These are phyloP conservation scores for Sinella curviseta DNA, from an alignment of 1,140 invertebrate genomes.

Conservation along the genomic window DNA sequence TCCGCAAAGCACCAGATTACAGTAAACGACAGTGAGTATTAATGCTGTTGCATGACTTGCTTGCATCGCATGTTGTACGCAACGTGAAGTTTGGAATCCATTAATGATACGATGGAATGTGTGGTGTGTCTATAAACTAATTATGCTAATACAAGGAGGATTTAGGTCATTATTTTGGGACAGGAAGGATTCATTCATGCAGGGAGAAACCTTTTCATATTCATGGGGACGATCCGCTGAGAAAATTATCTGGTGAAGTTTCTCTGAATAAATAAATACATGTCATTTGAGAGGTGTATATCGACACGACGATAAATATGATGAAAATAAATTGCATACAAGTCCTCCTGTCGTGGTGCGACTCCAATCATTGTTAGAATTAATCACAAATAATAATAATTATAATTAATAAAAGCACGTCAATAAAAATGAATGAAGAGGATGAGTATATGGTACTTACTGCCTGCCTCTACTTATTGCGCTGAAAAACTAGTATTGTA, in stretches of 20 bases:
- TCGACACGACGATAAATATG: background rate
- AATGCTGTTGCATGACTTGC: no score
- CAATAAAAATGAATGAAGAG: no score
- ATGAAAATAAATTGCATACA: background rate
- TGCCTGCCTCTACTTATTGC: no score
- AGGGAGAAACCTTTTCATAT: constrained; percentile 2
- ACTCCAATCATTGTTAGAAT: background rate
- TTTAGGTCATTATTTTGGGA: constrained; percentile 15
- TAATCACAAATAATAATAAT: constrained; percentile 5
- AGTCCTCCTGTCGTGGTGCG: background rate
- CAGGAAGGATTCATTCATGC: constrained; percentile 10
- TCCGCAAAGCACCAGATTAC: no score
- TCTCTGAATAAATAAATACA: constrained; percentile 1
- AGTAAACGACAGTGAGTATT: no score
- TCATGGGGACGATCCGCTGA: background rate
- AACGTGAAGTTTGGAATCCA: no score
- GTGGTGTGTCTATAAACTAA: background rate
- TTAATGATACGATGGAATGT: no score
- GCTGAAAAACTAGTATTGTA: no score
- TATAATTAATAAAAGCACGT: background rate
- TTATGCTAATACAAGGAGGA: background rate
- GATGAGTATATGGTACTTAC: no score
- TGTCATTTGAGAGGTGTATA: no score
- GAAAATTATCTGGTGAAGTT: background rate
- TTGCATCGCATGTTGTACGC: no score